Evolutionary conservation across 2,797 vertebrate species (phyloP), one percentile per base, ranked within the genome.

Genomic region (Typhlichthys subterraneus): DNA sequence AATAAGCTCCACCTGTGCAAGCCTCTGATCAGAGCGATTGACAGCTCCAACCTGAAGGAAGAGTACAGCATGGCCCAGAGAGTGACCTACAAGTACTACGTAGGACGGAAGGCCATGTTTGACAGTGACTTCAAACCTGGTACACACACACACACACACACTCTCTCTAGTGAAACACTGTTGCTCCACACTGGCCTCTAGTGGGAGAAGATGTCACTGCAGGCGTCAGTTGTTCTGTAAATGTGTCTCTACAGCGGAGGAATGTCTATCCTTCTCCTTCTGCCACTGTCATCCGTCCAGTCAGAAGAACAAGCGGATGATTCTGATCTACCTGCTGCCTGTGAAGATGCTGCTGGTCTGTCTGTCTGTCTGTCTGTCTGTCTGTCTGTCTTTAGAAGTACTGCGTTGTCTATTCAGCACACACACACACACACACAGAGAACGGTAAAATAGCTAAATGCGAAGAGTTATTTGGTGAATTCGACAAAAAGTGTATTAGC

Each of bases 231-330:
- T 5, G 5, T 33, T 7, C 19, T 19, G 19, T 19, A 19, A 8
- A 23, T 13, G 7, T 61, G 48, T 63, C 1, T 49, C n/a, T 31
- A 17, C 80, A 99, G 97, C 97, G 0, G 97, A 99, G 84, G 97
- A 98, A 70, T 97, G 95, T 67, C 86, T 99, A 52, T 97, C 96
- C 0, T 99, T 93, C 68, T 94, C 97, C 42, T 99, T 99, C 75
- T 90, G 92, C 49, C 96, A 95, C 83, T 98, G 97, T 54, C 96
- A 97, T 73, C 93, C 92, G 0, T 94, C 93, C 57, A 96, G 96
- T 76, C 97, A 98, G 93, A 98, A 95, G 83, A 99, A 99, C 90
- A 99, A 99, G 82, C 93, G 96, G 53, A 96, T 98, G 94, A 96
- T 99, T 61, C 92, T 99, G 47, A 98, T 98, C 63, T 99, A 99